phyloP scores from a whole-genome alignment of 2,888 invertebrate species.

The Cantharis rufa region DNA sequence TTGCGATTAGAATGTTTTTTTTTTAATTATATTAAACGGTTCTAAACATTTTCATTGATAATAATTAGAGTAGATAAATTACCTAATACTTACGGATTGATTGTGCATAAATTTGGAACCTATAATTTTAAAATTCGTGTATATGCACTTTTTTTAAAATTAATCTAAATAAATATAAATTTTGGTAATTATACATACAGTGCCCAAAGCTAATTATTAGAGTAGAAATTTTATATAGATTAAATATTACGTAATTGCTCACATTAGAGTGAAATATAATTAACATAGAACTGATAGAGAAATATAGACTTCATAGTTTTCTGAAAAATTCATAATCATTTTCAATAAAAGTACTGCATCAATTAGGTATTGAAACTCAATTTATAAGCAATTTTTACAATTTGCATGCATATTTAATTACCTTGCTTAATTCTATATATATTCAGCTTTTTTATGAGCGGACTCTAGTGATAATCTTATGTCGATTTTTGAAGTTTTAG shows the following conservation, averaged over 20 bases:
- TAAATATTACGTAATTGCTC: slow-evolving; percentile 26
- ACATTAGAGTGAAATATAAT: slow-evolving; percentile 25
- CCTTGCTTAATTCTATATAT: slow-evolving; percentile 5
- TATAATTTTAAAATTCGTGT: not conserved
- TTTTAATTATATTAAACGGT: not conserved
- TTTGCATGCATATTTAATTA: slow-evolving; percentile 11
- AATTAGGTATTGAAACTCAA: slow-evolving; percentile 3
- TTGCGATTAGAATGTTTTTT: not conserved
- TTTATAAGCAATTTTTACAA: slow-evolving; percentile 3
- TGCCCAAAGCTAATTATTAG: slow-evolving; percentile 10
- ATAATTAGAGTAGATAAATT: not conserved
- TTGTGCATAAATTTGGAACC: not conserved
- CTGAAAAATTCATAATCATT: slow-evolving; percentile 14
- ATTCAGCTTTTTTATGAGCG: slow-evolving; percentile 12
- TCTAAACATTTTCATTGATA: not conserved
- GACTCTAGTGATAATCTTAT: slow-evolving; percentile 4
- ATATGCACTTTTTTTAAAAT: not conserved
- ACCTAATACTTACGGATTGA: not conserved
- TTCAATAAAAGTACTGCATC: not conserved
- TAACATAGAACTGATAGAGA: slow-evolving; percentile 30
- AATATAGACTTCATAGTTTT: slow-evolving; percentile 24
- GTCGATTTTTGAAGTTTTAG: slow-evolving; percentile 2
- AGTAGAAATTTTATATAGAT: slow-evolving; percentile 9
- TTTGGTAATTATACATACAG: not conserved
- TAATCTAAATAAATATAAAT: not conserved